Base-by-base conservation (phyloP, 2,113 vertebrate genomes). In the Notothenia rossii region DNA sequence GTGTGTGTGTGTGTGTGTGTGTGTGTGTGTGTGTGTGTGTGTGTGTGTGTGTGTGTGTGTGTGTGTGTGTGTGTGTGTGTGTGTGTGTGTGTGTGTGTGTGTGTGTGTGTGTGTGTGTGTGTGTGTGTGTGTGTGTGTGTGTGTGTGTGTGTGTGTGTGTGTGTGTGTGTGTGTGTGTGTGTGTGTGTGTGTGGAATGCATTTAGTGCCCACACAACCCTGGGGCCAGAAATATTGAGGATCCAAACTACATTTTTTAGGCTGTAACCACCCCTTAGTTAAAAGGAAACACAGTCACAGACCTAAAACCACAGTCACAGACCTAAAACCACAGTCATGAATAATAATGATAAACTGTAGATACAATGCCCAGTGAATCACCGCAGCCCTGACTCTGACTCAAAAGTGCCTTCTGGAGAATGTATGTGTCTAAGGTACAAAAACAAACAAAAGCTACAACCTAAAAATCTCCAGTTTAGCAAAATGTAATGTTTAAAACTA, bases 311-410 rank as follows among this genome's bases (percentile, higher is more conserved):
- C 36, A n/a, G 58, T 33, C 48, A 55, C 8, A 61, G 40, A 67
- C 65, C 6, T 11, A 62, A 61, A 81, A 77, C 78, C 76, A 74
- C 36, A n/a, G 58, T 33, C 48, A 55, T 82, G 51, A 83, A 85
- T 83, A 83, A 85, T 77, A 84, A 77, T 56, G 49, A 45, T 20
- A 33, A 56, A 81, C 22, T 65, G 12, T 3, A 14, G 25, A 77
- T 71, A 61, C 72, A 68, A 77, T 51, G 45, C 29, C 43, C 56
- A 64, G 71, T 79, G 48, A 67, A 61, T 51, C 72, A 71, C 63
- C 0, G 14, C 59, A 53, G 50, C 49, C 58, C 60, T 72, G 25
- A 82, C 40, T 75, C 61, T 69, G 36, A 82, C 20, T 78, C 60
- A 58, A 75, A 25, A 13, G 18, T 25, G 33, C 55, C 61, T 67